Evolutionary conservation across 2,113 vertebrate genomes (phyloP).

Genomic region (Willisornis vidua): DNA sequence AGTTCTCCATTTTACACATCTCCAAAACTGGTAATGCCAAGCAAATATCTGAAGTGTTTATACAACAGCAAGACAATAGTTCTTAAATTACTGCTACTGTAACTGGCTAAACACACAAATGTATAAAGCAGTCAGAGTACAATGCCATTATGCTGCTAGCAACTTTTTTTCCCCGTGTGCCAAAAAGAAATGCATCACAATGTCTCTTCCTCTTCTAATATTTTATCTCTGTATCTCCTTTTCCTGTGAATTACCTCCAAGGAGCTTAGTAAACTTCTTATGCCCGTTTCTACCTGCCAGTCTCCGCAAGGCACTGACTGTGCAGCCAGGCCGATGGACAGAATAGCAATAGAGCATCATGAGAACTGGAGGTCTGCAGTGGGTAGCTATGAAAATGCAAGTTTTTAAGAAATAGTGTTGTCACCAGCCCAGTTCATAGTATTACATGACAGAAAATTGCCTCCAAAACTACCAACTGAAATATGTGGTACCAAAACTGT

Average conservation of each 20-base stretch:
- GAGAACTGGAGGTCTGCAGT: not conserved
- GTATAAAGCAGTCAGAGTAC: not conserved
- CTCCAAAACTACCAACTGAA: not conserved
- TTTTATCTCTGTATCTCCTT: not conserved
- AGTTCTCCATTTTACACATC: conserved; percentile 22
- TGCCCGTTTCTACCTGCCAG: not conserved
- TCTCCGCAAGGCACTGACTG: not conserved
- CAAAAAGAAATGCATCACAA: not conserved
- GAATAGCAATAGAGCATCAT: not conserved
- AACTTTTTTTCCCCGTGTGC: not conserved
- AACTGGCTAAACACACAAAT: conserved; percentile 30
- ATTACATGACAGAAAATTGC: not conserved
- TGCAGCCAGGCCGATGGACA: not conserved
- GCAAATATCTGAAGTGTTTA: conserved; percentile 44
- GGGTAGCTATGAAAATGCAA: not conserved
- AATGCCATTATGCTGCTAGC: conserved; percentile 12
- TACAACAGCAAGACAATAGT: conserved; percentile 42
- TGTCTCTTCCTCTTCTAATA: not conserved
- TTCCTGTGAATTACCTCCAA: not conserved
- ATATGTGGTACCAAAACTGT: not conserved
- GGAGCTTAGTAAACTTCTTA: not conserved
- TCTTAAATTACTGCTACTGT: conserved; percentile 45
- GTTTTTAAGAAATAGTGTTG: not conserved
- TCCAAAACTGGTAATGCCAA: not conserved
- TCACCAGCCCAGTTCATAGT: not conserved